These are phyloP conservation scores for Bombylius major DNA, from an alignment of 2,888 invertebrate species.

Conservation along the genomic window DNA sequence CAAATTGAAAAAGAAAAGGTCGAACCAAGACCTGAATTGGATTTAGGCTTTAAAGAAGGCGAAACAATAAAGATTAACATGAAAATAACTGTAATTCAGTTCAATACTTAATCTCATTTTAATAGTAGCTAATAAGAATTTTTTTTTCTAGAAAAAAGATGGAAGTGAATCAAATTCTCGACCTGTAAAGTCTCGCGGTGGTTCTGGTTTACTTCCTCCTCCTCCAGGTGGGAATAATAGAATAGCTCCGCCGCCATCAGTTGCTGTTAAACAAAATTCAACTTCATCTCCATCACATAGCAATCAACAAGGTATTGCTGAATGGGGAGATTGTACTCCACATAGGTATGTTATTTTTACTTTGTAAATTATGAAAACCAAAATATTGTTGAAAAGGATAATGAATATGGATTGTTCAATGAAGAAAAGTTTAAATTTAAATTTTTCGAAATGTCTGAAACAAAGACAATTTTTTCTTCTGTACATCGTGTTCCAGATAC, in stretches of 20 bases:
- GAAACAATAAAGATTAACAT: constrained; percentile 99
- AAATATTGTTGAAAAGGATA: too few relatives aligned
- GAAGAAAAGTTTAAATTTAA: too few relatives aligned
- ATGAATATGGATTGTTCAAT: too few relatives aligned
- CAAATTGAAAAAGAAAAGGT: constrained; percentile 69
- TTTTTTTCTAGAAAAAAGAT: constrained; percentile 64
- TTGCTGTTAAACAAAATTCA: constrained; percentile 34
- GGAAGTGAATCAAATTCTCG: constrained; percentile 56
- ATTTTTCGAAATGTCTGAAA: too few relatives aligned
- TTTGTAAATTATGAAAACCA: too few relatives aligned
- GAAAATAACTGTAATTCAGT: constrained; percentile 67
- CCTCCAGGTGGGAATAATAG: constrained; percentile 59
- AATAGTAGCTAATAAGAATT: neutral
- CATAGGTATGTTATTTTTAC: constrained; percentile 39
- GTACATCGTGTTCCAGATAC: too few relatives aligned
- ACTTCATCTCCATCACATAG: constrained; percentile 61
- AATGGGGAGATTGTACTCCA: constrained; percentile 73
- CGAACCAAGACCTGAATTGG: constrained; percentile 66
- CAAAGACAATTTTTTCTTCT: too few relatives aligned
- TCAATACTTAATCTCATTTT: neutral
- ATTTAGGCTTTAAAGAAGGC: constrained; percentile 96
- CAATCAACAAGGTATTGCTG: constrained; percentile 43
- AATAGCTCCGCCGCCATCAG: constrained; percentile 64
- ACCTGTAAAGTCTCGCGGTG: constrained; percentile 49
- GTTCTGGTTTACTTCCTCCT: constrained; percentile 63